Conservation (phyloP, 1,140 invertebrate genomes). For the Drosophila saltans region DNA sequence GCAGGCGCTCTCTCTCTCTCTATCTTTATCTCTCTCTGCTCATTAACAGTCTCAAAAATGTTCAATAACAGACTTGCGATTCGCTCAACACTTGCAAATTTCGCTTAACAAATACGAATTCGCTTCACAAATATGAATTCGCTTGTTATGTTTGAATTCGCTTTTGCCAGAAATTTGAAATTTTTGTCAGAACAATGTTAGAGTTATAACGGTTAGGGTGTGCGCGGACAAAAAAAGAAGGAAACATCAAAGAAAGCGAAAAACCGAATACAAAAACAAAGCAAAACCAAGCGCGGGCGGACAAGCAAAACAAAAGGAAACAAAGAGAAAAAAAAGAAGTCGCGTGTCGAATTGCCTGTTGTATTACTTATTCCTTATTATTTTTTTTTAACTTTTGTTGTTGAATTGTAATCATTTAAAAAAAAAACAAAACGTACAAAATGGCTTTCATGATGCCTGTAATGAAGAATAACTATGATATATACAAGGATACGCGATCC, state of each 20-base stretch:
- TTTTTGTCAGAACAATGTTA: neutral
- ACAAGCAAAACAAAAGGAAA: conserved; percentile 40
- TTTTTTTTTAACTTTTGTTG: conserved; percentile 23
- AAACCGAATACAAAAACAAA: conserved; percentile 14
- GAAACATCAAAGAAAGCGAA: conserved; percentile 31
- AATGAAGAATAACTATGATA: conserved; percentile 95
- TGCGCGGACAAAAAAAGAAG: conserved; percentile 17
- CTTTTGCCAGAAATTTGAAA: too few species aligned
- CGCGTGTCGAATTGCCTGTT: conserved; percentile 4
- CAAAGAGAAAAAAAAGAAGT: conserved; percentile 15
- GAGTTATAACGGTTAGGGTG: conserved; percentile 48
- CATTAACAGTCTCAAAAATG: neutral
- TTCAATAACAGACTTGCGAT: neutral
- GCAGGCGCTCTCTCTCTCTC: conserved; percentile 50
- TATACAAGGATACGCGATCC: conserved; percentile 91
- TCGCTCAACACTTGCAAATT: too few species aligned
- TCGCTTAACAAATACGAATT: too few species aligned
- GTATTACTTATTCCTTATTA: conserved; percentile 31
- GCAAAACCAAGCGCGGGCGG: conserved; percentile 31
- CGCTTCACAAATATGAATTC: too few species aligned
- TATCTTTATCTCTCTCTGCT: neutral
- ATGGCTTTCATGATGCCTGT: conserved; percentile 98
- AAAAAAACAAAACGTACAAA: conserved; percentile 55
- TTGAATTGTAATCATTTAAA: neutral
- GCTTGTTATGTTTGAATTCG: too few species aligned